Evolutionary conservation across 2,888 invertebrate genomes (phyloP), one percentile per base, ranked within the genome.

Genomic region (Ceriagrion tenellum): DNA sequence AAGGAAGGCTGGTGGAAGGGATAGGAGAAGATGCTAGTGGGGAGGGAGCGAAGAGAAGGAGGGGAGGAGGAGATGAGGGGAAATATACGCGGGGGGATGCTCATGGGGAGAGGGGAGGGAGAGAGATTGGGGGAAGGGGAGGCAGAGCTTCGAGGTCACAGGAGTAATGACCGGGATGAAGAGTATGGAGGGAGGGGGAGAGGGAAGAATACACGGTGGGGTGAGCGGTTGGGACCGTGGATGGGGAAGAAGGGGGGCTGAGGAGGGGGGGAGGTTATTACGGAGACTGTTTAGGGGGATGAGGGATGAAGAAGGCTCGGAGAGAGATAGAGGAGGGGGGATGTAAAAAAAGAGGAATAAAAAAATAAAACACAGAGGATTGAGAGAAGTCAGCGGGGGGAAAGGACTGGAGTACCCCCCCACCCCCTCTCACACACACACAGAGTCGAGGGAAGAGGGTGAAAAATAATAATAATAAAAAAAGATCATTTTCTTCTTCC

Each of bases 161-260:
- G 91, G 91, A 59, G 91, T 91, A 63, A 40, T 59, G 91, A 91
- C 91, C 91, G 91, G 35, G 56, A 59, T 69, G 69, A 69, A 69
- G n/a, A 47, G 88, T 47, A 20, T 40, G 26, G 47, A 88, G 88
- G 88, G 88, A 47, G 47, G 1, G 88, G 88, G 40, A 26, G n/a
- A 40, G 47, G 40, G 13, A 0, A 16, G 20, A 40, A 40, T 3
- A 88, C 40, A 1, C 2, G 88, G 88, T 40, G 88, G 40, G 88
- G 40, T 23, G 35, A 30, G 35, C 13, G 81, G 35, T n/a, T 16
- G 26, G 35, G 81, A 30, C 35, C 30, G 30, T 81, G 81, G n/a
- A 47, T 2, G 47, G 47, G 47, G 8, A 8, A 4, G 4, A 8
- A 47, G 30, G 30, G 13, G 81, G 81, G 81, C n/a, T 20, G 16